A percentile compares a stretch with the other conserved stretches of the same genome.
Evolutionary conservation across 2,888 invertebrate genomes (phyloP).

Genomic region (Hermaeophaga mercurialis): DNA sequence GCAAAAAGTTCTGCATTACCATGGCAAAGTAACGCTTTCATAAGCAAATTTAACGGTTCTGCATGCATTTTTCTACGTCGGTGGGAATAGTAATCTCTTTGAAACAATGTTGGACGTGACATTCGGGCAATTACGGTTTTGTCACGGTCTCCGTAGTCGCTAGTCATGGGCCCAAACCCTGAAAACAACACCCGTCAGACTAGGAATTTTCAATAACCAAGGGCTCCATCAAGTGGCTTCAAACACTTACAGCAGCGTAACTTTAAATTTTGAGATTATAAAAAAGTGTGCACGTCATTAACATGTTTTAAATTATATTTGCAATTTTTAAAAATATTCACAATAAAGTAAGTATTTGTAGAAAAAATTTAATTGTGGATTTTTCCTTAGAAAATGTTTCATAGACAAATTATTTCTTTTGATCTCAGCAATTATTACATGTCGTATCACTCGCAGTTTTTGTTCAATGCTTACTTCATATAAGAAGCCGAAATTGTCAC

Average conservation of each 20-base stretch:
- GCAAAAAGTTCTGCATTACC: conserved; percentile 12
- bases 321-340: no score
- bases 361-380: no score
- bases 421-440: no score
- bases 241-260: conserved; percentile 24
- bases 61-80: conserved; percentile 27
- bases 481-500: no score
- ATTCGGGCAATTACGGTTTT: conserved; percentile 52
- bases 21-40: conserved; percentile 22
- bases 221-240: conserved; percentile 39
- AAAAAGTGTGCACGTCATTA: no score
- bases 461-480: no score
- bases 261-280: no score
- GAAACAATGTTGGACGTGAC: conserved; percentile 44
- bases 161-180: conserved; percentile 47
- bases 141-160: conserved; percentile 46
- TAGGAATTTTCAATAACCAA: conserved; percentile 54
- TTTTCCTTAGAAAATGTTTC: no score
- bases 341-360: no score
- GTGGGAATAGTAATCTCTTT: conserved; percentile 29
- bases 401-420: no score
- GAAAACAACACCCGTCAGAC: conserved; percentile 49
- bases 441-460: no score
- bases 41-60: conserved; percentile 26
- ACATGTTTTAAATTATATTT: no score